Conservation (phyloP, 2,888 invertebrate species). For the Megamerina dolium region DNA sequence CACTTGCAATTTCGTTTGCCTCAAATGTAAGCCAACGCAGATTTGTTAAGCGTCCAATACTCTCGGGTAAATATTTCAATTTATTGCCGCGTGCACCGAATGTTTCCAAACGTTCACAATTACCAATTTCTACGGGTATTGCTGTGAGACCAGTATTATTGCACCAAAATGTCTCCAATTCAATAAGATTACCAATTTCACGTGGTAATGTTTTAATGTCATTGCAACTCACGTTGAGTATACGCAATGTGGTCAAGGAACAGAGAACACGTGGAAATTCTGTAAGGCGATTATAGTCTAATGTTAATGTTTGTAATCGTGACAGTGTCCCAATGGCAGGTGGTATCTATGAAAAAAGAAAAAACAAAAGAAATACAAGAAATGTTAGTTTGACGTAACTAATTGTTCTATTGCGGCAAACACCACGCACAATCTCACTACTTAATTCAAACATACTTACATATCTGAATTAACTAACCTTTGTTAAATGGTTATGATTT, state of each 20-base stretch:
- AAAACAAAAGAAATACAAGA: not conserved
- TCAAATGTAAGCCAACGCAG: slow-evolving; percentile 64
- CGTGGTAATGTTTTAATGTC: slow-evolving; percentile 55
- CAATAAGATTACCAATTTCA: slow-evolving; percentile 56
- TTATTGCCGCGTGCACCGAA: slow-evolving; percentile 63
- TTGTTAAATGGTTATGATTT: slow-evolving; percentile 58
- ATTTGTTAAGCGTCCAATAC: slow-evolving; percentile 54
- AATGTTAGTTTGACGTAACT: too few species aligned
- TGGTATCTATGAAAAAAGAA: slow-evolving; percentile 39
- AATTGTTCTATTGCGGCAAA: too few species aligned
- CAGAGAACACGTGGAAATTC: slow-evolving; percentile 58
- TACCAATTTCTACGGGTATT: slow-evolving; percentile 59
- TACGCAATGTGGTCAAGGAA: slow-evolving; percentile 55
- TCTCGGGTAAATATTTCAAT: slow-evolving; percentile 54
- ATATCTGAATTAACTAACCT: too few species aligned
- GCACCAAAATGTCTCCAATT: slow-evolving; percentile 63
- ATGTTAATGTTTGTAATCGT: slow-evolving; percentile 57
- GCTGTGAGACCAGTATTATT: slow-evolving; percentile 55
- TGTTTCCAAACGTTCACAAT: slow-evolving; percentile 57
- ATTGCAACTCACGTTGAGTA: slow-evolving; percentile 63
- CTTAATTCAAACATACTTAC: too few species aligned
- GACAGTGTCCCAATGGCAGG: slow-evolving; percentile 52
- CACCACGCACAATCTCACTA: too few species aligned
- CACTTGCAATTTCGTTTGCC: slow-evolving; percentile 53
- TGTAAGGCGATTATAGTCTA: slow-evolving; percentile 61